These are phyloP conservation scores for Irena cyanogastra DNA, from an alignment of 2,113 vertebrate genomes.

Conservation along the genomic window DNA sequence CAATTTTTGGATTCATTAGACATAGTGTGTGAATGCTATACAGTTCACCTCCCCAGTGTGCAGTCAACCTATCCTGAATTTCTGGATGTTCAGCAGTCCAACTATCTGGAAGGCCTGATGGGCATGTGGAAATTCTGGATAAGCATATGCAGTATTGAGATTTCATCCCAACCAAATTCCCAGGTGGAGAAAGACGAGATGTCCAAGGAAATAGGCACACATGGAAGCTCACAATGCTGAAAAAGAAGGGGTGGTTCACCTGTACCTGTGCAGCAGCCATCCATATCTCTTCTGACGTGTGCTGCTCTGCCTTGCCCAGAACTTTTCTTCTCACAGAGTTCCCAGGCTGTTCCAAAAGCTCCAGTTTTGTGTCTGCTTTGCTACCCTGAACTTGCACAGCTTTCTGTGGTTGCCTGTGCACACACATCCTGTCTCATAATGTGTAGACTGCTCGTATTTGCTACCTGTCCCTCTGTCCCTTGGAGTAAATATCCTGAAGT, in stretches of 20 bases:
- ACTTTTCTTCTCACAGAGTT: neutral
- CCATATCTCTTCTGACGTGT: neutral
- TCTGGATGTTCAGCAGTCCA: neutral
- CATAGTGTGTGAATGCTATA: neutral
- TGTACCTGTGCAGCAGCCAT: neutral
- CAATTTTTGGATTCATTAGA: neutral
- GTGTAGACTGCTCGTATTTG: neutral
- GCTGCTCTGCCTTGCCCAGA: neutral
- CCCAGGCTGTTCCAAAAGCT: neutral
- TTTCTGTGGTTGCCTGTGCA: neutral
- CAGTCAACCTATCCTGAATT: neutral
- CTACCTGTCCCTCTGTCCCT: neutral
- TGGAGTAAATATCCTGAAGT: neutral
- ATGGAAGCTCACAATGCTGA: neutral
- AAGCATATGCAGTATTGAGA: neutral
- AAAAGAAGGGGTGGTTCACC: neutral
- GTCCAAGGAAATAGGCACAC: neutral
- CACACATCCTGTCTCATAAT: neutral
- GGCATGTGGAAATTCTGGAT: neutral
- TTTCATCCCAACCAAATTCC: neutral
- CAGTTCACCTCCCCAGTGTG: neutral
- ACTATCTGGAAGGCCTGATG: neutral
- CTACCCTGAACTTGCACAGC: neutral
- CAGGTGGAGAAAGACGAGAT: neutral
- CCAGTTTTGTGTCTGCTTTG: neutral